phyloP scores from a whole-genome alignment of 1,140 invertebrate genomes.

The Ceratoteleas bidentatus region DNA sequence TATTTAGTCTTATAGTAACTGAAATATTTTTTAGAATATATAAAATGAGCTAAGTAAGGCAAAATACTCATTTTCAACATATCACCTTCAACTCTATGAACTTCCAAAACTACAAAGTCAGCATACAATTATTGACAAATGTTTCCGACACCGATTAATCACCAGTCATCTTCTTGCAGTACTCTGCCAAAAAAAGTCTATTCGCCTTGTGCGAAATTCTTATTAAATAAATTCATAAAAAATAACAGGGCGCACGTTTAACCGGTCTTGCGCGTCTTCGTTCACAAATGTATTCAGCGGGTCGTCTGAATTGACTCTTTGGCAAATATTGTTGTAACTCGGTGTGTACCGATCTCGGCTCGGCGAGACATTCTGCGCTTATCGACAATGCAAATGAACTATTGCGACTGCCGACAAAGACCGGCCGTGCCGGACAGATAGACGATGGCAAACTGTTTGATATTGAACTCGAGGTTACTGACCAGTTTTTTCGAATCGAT shows the following conservation, averaged over 20 bases:
- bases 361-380: slow-evolving; percentile 22
- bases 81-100: too few species aligned
- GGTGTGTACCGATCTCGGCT: slow-evolving; percentile 24
- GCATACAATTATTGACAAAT: slow-evolving; percentile 9
- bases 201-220: slow-evolving; percentile 14
- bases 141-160: slow-evolving; percentile 24
- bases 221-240: slow-evolving; percentile 1
- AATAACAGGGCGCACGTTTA: slow-evolving; percentile 7
- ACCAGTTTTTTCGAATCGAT: slow-evolving; percentile 38
- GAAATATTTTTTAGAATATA: too few species aligned
- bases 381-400: slow-evolving; percentile 41
- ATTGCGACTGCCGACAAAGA: slow-evolving; percentile 22
- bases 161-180: background rate
- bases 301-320: slow-evolving; percentile 18
- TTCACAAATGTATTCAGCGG: slow-evolving; percentile 45
- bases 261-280: slow-evolving; percentile 26
- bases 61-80: too few species aligned
- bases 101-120: too few species aligned
- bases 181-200: slow-evolving; percentile 7
- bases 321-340: slow-evolving; percentile 45
- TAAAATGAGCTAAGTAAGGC: too few species aligned
- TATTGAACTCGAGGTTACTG: slow-evolving; percentile 50
- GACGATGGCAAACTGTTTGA: slow-evolving; percentile 23
- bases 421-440: slow-evolving; percentile 19
- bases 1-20: too few species aligned